A percentile compares a stretch with the other conserved stretches of the same genome.
Evolutionary conservation across 2,888 invertebrate genomes (phyloP).

Genomic region (Chalcis sispes): DNA sequence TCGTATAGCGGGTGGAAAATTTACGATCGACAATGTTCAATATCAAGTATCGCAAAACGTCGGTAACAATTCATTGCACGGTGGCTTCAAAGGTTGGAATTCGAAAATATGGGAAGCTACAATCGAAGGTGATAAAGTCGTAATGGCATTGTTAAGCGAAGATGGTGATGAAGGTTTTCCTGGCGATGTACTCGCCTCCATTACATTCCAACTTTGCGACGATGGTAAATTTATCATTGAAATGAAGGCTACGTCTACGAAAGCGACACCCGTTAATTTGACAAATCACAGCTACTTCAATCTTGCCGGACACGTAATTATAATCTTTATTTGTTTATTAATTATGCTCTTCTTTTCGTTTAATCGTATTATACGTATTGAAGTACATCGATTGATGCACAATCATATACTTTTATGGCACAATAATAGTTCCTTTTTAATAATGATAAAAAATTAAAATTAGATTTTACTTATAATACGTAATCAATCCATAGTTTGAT

Average conservation of each 20-base stretch:
- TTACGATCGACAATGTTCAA: constrained; percentile 82
- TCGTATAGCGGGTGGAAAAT: constrained; percentile 84
- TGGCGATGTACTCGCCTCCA: constrained; percentile 85
- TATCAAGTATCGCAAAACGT: constrained; percentile 86
- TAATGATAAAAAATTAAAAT: no score
- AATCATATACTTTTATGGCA: no score
- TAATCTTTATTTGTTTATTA: background rate
- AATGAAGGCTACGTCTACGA: constrained; percentile 86
- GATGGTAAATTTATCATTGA: constrained; percentile 86
- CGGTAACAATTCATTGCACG: constrained; percentile 86
- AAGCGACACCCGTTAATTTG: constrained; percentile 90
- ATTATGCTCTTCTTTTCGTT: no score
- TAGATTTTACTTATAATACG: background rate
- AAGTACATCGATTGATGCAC: no score
- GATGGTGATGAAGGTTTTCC: constrained; percentile 94
- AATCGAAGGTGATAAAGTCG: constrained; percentile 76
- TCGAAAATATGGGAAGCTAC: constrained; percentile 77
- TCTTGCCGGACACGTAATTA: constrained; percentile 87
- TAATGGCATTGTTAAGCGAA: constrained; percentile 85
- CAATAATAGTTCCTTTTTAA: no score
- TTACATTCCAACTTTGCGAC: constrained; percentile 83
- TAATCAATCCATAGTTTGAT: no score
- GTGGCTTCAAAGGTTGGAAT: constrained; percentile 90
- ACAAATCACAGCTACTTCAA: constrained; percentile 95
- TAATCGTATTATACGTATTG: no score